Evolutionary conservation across 2,113 vertebrate genomes (phyloP), one percentile per base, ranked within the genome.

Genomic region (Trichechus manatus): DNA sequence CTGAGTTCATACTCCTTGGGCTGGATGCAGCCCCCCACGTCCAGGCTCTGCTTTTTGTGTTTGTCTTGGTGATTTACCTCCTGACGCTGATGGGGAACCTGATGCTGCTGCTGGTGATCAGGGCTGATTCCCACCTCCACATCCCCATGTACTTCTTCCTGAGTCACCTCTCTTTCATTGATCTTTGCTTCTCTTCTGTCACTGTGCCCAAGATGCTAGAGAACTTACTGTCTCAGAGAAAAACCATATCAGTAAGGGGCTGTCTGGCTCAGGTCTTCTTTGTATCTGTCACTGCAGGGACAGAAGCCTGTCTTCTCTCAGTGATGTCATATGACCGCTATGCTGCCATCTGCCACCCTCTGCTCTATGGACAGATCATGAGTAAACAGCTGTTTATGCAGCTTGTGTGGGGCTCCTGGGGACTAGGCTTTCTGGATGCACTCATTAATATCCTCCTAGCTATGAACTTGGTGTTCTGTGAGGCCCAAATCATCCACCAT

Each of bases 131-230:
- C 17, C 93, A 87, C 56, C 94, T 98, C 77, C 97, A 98, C 59
- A 97, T 14, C 0, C 96, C 96, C 85, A 97, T 97, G 96, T 97
- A 97, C 87, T 97, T 95, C 83, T 97, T 97, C 84, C 75, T 97
- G 77, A 94, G 95, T 66, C 70, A 72, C n/a, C 53, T 56, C 53
- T 56, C 53, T 56, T 56, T 56, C 15, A 17, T 56, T 56, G 53
- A 56, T 56, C 15, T 56, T 56, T 56, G 53, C 53, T 56, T 56
- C 53, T 56, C 53, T 56, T 56, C 53, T 17, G 53, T 56, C 53
- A 56, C 53, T 56, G 53, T 56, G 11, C 53, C 53, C 53, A 56
- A 56, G 53, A 56, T 56, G 53, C 53, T 56, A 17, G 13, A 56
- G 53, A 56, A 56, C 53, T 11, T 56, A 9, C 53, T 56, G 36